Evolutionary conservation across 35 echinoderm and acorn worm genomes (phyloP), one percentile per base, ranked within the genome.

Genomic region (Ophiothrix spiculata): DNA sequence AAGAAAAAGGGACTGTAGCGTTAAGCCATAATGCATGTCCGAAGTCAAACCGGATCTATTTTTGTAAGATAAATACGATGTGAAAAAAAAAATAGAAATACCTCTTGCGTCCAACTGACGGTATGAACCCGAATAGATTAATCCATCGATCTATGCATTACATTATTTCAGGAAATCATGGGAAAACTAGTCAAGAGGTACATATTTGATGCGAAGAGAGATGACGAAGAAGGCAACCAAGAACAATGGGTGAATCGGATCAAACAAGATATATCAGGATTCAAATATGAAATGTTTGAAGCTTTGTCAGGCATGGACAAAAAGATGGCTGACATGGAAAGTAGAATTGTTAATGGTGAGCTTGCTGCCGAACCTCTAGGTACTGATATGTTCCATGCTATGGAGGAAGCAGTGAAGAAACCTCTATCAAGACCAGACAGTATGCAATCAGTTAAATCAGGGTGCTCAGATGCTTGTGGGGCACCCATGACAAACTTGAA

Each of bases 281-380:
- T 99, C 86, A 99, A 99, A 80, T 99, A 99, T 54, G 96, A 99
- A 79, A 99, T 99, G 96, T 99, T 99, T 79, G 96, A 99, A 84
- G 96, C 96, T 25, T 83, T 99, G 29, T 88, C 91, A 39, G 96
- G 92, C 32, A 99, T 99, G 96, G 96, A 99, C 41, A 87, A 86
- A 37, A 94, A 94, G 83, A 99, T 99, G 89, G 86, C 82, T 33
- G 91, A 99, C 39, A 93, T 99, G 92, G 91, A 99, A 74, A 75
- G 82, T 13, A 84, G 90, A 69, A 93, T 99, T 39, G 82, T 85
- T 74, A 91, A 94, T 56, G 91, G 96, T 29, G 82, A 42, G 16
- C 31, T 46, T 15, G 78, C 74, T 2, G 83, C 56, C 16, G 49
- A 79, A 21, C 32, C 32, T 32, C 63, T 95, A 23, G 96, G 96